These are phyloP conservation scores for Agrochola litura DNA, from an alignment of 2,888 invertebrate species.

Conservation along the genomic window DNA sequence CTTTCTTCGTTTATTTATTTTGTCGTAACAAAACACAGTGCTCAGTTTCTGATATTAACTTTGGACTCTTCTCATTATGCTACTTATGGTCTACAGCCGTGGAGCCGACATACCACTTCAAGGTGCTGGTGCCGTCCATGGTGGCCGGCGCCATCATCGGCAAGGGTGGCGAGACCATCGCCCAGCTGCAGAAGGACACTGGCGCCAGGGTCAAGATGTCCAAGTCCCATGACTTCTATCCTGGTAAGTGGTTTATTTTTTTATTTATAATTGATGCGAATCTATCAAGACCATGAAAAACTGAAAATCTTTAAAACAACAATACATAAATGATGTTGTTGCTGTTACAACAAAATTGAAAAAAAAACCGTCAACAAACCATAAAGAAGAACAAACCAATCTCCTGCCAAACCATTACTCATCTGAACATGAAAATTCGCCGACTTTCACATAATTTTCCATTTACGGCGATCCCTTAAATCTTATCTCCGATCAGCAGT, in stretches of 20 bases:
- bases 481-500: slow-evolving; percentile 42
- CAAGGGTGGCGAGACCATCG: slow-evolving; percentile 99
- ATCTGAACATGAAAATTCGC: slow-evolving; percentile 17
- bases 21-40: slow-evolving; percentile 66
- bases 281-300: neutral
- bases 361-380: neutral
- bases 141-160: slow-evolving; percentile 99
- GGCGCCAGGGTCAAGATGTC: slow-evolving; percentile 99
- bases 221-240: slow-evolving; percentile 99
- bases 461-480: slow-evolving; percentile 39
- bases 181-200: slow-evolving; percentile 99
- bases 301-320: neutral
- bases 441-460: slow-evolving; percentile 46
- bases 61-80: slow-evolving; percentile 55
- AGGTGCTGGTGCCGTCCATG: slow-evolving; percentile 98
- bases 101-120: slow-evolving; percentile 98
- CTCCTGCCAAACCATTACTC: slow-evolving; percentile 3
- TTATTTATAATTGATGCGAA: neutral
- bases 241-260: slow-evolving; percentile 92
- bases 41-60: slow-evolving; percentile 57
- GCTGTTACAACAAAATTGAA: neutral
- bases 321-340: neutral
- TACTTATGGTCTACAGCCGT: slow-evolving; percentile 90
- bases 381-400: slow-evolving; percentile 11
- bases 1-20: slow-evolving; percentile 6